These are phyloP conservation scores for Microcebus jonahi DNA, from an alignment of 2,113 vertebrate genomes.

Conservation along the genomic window DNA sequence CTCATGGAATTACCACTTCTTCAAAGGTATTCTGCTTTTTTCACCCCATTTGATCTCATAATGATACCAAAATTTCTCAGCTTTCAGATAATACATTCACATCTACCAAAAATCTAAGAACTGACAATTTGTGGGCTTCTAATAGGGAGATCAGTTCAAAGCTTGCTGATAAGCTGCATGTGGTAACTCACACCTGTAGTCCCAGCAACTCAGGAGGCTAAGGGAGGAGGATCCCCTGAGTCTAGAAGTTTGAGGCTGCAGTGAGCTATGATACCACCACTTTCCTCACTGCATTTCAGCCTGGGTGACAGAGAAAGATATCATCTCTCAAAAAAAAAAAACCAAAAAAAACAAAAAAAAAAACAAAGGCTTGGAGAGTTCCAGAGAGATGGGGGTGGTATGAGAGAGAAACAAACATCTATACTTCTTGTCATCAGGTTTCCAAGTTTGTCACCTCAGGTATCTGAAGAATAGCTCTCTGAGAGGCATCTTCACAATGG, in stretches of 20 bases:
- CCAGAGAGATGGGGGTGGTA: background rate
- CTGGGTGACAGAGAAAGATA: no score
- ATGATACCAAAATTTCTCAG: background rate
- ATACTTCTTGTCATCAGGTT: background rate
- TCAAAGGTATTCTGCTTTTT: background rate
- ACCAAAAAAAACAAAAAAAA: no score
- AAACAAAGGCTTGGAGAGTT: no score
- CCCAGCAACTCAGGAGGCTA: no score
- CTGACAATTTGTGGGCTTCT: background rate
- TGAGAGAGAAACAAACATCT: background rate
- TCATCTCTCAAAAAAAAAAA: no score
- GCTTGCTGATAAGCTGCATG: background rate
- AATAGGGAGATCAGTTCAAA: background rate
- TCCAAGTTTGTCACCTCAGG: background rate
- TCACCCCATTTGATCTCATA: background rate
- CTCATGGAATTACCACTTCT: background rate
- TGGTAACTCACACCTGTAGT: no score
- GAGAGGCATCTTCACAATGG: background rate
- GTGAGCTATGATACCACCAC: no score
- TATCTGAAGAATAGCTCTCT: background rate
- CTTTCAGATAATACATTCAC: background rate
- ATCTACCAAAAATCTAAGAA: background rate
- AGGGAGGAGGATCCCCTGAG: no score
- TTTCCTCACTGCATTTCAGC: no score
- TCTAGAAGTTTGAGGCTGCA: no score